These are phyloP conservation scores for Anguilla marmorata DNA, from an alignment of 2,797 vertebrate genomes.

Conservation along the genomic window DNA sequence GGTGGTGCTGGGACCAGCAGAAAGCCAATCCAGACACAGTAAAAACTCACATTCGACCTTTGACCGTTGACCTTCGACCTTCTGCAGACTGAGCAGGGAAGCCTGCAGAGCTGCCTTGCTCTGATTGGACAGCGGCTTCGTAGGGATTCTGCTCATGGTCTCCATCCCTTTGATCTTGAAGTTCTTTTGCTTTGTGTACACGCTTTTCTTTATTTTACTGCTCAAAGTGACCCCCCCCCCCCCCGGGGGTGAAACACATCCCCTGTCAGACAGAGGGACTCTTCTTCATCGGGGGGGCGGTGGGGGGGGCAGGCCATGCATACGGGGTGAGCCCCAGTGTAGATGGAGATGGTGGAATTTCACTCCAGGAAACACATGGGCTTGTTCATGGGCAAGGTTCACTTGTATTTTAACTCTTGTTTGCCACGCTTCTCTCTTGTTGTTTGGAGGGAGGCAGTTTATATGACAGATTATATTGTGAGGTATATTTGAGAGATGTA, in stretches of 20 bases:
- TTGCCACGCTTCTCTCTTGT: no score
- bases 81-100: background rate
- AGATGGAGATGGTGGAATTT: background rate
- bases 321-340: background rate
- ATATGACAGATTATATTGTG: no score
- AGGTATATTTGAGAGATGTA: no score
- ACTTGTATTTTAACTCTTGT: background rate
- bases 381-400: background rate
- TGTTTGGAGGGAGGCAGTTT: no score
- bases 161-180: background rate
- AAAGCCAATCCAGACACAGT: background rate
- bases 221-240: no score
- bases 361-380: no score
- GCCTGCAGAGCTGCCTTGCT: background rate
- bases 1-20: background rate
- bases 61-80: slow-evolving; percentile 13
- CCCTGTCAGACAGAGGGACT: no score
- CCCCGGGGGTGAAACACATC: no score
- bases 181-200: background rate
- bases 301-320: no score
- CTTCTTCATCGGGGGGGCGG: no score
- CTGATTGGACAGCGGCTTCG: background rate
- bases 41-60: background rate
- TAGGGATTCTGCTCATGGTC: background rate
- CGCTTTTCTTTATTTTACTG: background rate